Evolutionary conservation across 2,888 invertebrate species (phyloP).

Genomic region (Habroteleia sp.): DNA sequence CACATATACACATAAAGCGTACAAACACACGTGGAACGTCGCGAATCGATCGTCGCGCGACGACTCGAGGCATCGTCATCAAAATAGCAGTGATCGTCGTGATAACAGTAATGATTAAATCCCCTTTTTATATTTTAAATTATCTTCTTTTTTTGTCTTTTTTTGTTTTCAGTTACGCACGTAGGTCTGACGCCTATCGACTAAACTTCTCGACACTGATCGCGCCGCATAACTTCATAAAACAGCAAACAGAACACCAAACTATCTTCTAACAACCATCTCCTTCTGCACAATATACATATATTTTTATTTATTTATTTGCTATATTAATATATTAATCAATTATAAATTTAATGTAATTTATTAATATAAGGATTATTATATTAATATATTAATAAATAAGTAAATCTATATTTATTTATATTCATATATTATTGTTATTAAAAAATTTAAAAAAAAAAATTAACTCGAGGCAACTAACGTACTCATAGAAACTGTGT

Average conservation of each 20-base stretch:
- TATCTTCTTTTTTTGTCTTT: constrained; percentile 3
- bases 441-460: constrained; percentile 32
- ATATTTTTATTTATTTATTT: constrained; percentile 53
- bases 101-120: constrained; percentile 67
- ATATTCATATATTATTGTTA: constrained; percentile 59
- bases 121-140: constrained; percentile 31
- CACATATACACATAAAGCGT: constrained; percentile 50
- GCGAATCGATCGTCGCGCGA: constrained; percentile 53
- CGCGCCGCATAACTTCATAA: constrained; percentile 73
- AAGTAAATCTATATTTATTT: no score
- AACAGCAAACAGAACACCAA: constrained; percentile 80
- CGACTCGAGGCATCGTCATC: constrained; percentile 52
- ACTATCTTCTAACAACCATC: constrained; percentile 77
- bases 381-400: no score
- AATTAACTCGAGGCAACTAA: constrained; percentile 69
- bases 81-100: constrained; percentile 64
- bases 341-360: no score
- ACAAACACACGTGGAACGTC: constrained; percentile 57
- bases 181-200: constrained; percentile 59
- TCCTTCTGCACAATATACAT: constrained; percentile 66
- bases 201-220: constrained; percentile 63
- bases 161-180: constrained; percentile 54
- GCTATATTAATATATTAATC: no score
- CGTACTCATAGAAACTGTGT: constrained; percentile 72
- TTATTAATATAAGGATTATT: no score